Evolutionary conservation across 53 echinoderm and acorn worm genomes (phyloP).

Genomic region (Arbacia lixula): DNA sequence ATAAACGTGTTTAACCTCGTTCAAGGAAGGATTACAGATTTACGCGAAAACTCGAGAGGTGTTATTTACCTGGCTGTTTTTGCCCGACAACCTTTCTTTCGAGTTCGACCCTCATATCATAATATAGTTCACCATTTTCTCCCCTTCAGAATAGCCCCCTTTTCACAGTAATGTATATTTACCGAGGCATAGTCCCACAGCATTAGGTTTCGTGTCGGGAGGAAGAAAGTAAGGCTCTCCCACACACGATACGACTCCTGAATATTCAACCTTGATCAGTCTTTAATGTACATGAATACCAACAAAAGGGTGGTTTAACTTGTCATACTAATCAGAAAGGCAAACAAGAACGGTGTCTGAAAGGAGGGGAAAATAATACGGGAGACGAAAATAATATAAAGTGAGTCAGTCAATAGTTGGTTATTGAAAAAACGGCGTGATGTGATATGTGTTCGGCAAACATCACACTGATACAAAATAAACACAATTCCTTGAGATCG

Average conservation of each 20-base stretch:
- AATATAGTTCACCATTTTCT: neutral
- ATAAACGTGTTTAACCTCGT: slow-evolving; percentile 31
- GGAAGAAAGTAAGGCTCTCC: slow-evolving; percentile 21
- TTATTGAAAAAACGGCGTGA: neutral
- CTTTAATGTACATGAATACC: slow-evolving; percentile 43
- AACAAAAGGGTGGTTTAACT: slow-evolving; percentile 54
- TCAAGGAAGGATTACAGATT: slow-evolving; percentile 23
- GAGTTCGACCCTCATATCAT: neutral
- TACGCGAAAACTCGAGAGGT: neutral
- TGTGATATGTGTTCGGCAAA: slow-evolving; percentile 29
- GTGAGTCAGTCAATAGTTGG: slow-evolving; percentile 20
- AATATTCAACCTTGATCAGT: slow-evolving; percentile 45
- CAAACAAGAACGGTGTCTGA: slow-evolving; percentile 17
- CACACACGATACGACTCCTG: slow-evolving; percentile 22
- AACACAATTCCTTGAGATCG: slow-evolving; percentile 38
- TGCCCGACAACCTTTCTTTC: neutral
- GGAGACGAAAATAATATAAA: slow-evolving; percentile 2
- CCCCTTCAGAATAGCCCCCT: neutral
- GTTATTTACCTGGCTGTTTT: slow-evolving; percentile 30
- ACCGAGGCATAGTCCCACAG: slow-evolving; percentile 23
- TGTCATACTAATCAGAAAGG: slow-evolving; percentile 52
- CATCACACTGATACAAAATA: slow-evolving; percentile 53
- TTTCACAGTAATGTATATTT: slow-evolving; percentile 41
- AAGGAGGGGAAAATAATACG: neutral
- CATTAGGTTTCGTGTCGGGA: slow-evolving; percentile 26